Percentiles rank a stretch among this genome's conserved stretches.
Conservation (phyloP, 2,113 vertebrate genomes). For the Salminus brasiliensis region DNA sequence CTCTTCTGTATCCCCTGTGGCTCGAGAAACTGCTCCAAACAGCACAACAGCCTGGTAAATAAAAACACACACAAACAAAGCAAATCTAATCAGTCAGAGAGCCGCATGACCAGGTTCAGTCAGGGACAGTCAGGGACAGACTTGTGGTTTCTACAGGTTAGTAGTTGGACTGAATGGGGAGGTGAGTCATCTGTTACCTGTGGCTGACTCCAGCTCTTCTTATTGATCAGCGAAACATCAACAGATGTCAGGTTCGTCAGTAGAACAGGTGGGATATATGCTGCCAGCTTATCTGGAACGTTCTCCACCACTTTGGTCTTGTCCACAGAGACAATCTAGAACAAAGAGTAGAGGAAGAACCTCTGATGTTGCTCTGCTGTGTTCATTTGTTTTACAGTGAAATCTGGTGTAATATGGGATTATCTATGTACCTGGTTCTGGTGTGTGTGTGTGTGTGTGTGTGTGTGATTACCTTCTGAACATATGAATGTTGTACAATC, state of each 20-base stretch:
- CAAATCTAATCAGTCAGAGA: not conserved
- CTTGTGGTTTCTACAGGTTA: not conserved
- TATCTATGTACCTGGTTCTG: too few relatives aligned
- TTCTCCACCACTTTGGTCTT: slow-evolving; percentile 25
- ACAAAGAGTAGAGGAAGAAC: not conserved
- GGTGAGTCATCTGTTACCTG: slow-evolving; percentile 33
- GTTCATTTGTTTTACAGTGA: too few relatives aligned
- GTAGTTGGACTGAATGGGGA: not conserved
- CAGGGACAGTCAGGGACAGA: not conserved
- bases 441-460: too few relatives aligned
- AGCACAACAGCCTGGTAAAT: slow-evolving; percentile 57
- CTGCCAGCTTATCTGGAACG: slow-evolving; percentile 41
- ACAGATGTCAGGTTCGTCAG: not conserved
- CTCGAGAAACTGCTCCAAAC: slow-evolving; percentile 25
- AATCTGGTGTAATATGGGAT: too few relatives aligned
- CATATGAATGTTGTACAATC: slow-evolving; percentile 56
- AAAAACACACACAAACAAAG: not conserved
- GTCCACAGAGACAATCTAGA: slow-evolving; percentile 39
- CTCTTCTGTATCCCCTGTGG: slow-evolving; percentile 52
- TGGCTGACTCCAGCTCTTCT: slow-evolving; percentile 41
- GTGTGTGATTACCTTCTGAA: slow-evolving; percentile 62
- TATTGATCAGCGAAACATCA: slow-evolving; percentile 5
- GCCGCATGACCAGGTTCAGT: too few relatives aligned
- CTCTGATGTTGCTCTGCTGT: too few relatives aligned
- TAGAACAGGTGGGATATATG: slow-evolving; percentile 15